These are phyloP conservation scores for Cyclophora punctaria DNA, from an alignment of 2,888 invertebrate species.

Conservation along the genomic window DNA sequence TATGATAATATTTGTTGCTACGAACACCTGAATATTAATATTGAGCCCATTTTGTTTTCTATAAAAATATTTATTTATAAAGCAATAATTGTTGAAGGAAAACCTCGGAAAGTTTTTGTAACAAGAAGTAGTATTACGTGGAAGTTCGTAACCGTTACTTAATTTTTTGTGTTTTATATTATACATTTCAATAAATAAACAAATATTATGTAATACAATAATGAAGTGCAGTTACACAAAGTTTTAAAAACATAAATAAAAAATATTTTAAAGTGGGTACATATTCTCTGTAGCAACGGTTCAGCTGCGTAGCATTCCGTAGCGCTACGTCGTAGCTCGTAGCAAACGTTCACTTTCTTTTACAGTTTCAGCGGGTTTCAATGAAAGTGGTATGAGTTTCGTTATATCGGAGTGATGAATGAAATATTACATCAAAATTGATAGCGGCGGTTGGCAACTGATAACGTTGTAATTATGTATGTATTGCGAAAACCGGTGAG, in stretches of 20 bases:
- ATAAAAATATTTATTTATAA: too few relatives aligned
- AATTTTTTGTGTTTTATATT: too few relatives aligned
- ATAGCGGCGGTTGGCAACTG: constrained; percentile 2
- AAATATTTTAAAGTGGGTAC: constrained; percentile 1
- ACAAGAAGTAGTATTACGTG: too few relatives aligned
- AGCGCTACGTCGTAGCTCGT: constrained; percentile 14
- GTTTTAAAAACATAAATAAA: constrained; percentile 8
- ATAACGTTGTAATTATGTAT: background rate
- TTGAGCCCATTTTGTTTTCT: too few relatives aligned
- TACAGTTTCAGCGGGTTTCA: constrained; percentile 3
- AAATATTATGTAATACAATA: too few relatives aligned
- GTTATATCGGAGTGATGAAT: background rate
- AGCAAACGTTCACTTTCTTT: constrained; percentile 15
- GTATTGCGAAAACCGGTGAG: background rate
- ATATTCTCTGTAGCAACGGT: constrained; percentile 8
- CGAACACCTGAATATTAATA: too few relatives aligned
- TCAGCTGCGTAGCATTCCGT: constrained; percentile 12
- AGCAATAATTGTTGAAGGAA: too few relatives aligned
- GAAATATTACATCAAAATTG: background rate
- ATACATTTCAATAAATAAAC: too few relatives aligned
- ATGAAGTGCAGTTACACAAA: too few relatives aligned
- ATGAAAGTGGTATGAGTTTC: background rate
- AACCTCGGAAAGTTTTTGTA: too few relatives aligned
- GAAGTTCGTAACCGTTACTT: too few relatives aligned
- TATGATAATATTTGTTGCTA: too few relatives aligned